These are phyloP conservation scores for Mythimna vitellina DNA, from an alignment of 2,888 invertebrate species.

Conservation along the genomic window DNA sequence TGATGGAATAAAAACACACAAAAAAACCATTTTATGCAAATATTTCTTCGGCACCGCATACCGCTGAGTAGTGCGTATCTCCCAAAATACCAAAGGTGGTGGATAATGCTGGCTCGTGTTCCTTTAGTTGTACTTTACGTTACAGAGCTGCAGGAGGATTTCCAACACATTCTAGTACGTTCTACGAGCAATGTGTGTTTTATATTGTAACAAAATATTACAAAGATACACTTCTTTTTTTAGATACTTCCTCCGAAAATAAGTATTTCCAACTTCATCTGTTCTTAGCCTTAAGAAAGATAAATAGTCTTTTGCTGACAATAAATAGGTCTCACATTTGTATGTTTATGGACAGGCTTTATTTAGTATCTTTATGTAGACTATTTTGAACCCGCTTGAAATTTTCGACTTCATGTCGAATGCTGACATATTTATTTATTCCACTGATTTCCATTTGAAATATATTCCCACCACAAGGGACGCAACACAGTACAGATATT, in stretches of 20 bases:
- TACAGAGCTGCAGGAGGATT: no score
- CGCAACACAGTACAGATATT: constrained; percentile 30
- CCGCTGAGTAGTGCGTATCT: no score
- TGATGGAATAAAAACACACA: no score
- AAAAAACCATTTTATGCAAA: no score
- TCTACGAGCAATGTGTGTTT: no score
- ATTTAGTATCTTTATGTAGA: neutral
- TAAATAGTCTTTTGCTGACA: neutral
- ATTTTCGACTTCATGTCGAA: constrained; percentile 2
- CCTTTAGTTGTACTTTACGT: no score
- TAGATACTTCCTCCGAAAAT: neutral
- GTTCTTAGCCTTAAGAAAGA: neutral
- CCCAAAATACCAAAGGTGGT: no score
- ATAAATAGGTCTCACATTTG: neutral
- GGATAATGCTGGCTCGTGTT: no score
- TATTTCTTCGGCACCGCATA: no score
- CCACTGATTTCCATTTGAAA: constrained; percentile 35
- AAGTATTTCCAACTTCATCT: neutral
- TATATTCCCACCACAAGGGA: constrained; percentile 41
- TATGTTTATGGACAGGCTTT: neutral
- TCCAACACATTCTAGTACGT: no score
- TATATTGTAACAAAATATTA: neutral
- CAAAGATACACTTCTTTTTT: neutral
- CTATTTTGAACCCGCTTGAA: constrained; percentile 9
- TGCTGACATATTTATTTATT: constrained; percentile 34